These are phyloP conservation scores for Noctua pronuba DNA, from an alignment of 2,888 invertebrate genomes.

Conservation along the genomic window DNA sequence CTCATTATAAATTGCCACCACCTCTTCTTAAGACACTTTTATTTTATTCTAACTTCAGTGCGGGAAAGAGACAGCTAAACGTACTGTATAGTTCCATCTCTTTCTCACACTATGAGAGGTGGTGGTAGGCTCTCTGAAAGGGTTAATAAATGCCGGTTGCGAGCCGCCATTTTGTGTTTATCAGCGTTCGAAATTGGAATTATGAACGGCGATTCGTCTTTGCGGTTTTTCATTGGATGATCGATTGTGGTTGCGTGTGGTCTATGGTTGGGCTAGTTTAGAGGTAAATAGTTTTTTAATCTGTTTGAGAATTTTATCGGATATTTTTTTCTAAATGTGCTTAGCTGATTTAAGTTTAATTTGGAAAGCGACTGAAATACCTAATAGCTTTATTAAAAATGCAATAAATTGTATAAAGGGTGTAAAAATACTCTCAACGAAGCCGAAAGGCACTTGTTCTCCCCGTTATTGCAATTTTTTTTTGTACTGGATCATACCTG, in stretches of 20 bases:
- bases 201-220: conserved; percentile 83
- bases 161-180: conserved; percentile 85
- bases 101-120: not conserved
- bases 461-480: too few relatives aligned
- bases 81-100: not conserved
- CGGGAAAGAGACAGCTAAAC: not conserved
- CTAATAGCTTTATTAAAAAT: not conserved
- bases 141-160: conserved; percentile 86
- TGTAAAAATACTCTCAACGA: too few relatives aligned
- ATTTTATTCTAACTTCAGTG: not conserved
- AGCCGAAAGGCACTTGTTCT: too few relatives aligned
- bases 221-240: conserved; percentile 74
- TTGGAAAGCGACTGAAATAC: not conserved
- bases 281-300: conserved; percentile 30
- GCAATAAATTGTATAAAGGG: too few relatives aligned
- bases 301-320: conserved; percentile 2
- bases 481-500: too few relatives aligned
- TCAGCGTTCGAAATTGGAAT: conserved; percentile 84
- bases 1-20: not conserved
- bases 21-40: not conserved
- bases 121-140: conserved; percentile 60
- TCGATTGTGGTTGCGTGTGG: conserved; percentile 71
- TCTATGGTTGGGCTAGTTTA: conserved; percentile 42
- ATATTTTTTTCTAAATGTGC: too few relatives aligned
- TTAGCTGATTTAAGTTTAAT: not conserved